Base-by-base conservation (phyloP, 2,113 vertebrate genomes). In the Camelus dromedarius region DNA sequence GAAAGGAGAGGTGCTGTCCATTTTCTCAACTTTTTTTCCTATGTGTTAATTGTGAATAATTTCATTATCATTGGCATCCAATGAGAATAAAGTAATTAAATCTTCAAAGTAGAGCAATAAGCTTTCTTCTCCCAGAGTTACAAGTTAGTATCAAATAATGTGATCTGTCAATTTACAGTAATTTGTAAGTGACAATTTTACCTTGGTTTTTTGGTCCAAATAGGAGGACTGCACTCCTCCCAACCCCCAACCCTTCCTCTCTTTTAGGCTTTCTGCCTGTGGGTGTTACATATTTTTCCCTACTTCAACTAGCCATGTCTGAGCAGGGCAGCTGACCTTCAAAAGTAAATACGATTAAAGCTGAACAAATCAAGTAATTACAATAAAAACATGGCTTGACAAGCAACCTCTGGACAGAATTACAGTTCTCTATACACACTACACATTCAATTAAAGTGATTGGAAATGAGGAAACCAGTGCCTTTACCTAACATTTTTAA, bases 331-430 rank as follows among this genome's bases (percentile, higher is more conserved):
- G 98, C 96, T 99, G 98, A 99, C 98, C 98, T 99, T 98, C 98
- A 98, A 98, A 98, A 98, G 97, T 98, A 98, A 98, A 99, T 99
- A 97, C 15, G 96, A 99, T 98, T 98, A 98, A 99, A 98, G 98
- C 96, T 98, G 98, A 99, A 98, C 98, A 99, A 98, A 98, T 99
- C 98, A 99, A 97, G 97, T 99, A 98, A 99, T 99, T 98, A 98
- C 95, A 98, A 97, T 98, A 98, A 98, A 99, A 99, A 99, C 98
- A 98, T 96, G 93, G 97, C 98, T 98, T 98, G 98, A 99, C 98
- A 98, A 98, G 97, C 97, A 97, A 97, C 97, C 98, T 99, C 98
- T 99, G 98, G 98, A 99, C 98, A 98, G 97, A 98, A 98, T 99
- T 98, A 98, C 83, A 97, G 35, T 97, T 98, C 97, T 94, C 62